Evolutionary conservation across 2,888 invertebrate genomes (phyloP).

Genomic region (Drosophila subquinaria): DNA sequence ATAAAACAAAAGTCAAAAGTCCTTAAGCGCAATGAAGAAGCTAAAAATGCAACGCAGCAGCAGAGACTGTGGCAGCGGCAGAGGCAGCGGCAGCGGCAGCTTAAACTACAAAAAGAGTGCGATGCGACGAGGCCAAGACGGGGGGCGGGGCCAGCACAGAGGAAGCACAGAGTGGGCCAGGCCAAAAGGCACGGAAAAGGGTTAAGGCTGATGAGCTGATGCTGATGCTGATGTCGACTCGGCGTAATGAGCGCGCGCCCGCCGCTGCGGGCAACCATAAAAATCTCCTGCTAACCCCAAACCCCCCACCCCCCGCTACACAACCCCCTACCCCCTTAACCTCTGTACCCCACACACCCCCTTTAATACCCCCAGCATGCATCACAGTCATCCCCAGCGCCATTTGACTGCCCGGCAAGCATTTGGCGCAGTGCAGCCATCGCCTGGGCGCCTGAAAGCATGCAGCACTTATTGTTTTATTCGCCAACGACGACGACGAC

Average conservation of each 20-base stretch:
- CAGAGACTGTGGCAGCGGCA: constrained; percentile 3
- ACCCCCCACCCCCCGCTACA: not conserved
- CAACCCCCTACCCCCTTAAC: too few relatives aligned
- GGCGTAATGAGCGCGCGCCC: constrained; percentile 73
- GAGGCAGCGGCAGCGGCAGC: constrained; percentile 46
- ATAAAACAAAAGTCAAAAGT: constrained; percentile 85
- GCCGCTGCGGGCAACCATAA: constrained; percentile 78
- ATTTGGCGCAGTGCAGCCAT: constrained; percentile 70
- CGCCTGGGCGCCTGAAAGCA: constrained; percentile 69
- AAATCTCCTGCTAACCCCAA: constrained; percentile 45
- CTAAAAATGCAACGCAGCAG: constrained; percentile 79
- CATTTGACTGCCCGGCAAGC: constrained; percentile 66
- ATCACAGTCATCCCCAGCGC: constrained; percentile 26
- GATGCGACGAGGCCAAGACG: constrained; percentile 33
- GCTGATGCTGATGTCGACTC: constrained; percentile 55
- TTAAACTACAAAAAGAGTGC: constrained; percentile 65
- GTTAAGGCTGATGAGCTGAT: constrained; percentile 73
- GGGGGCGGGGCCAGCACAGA: not conserved
- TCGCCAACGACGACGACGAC: constrained; percentile 54
- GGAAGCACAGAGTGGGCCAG: constrained; percentile 8
- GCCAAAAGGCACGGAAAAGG: constrained; percentile 54
- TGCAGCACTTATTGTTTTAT: constrained; percentile 80
- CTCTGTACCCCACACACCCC: not conserved
- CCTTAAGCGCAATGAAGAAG: constrained; percentile 84
- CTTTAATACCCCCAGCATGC: constrained; percentile 3